phyloP scores from a whole-genome alignment of 2,888 invertebrate genomes.

The Tiphia femorata region DNA sequence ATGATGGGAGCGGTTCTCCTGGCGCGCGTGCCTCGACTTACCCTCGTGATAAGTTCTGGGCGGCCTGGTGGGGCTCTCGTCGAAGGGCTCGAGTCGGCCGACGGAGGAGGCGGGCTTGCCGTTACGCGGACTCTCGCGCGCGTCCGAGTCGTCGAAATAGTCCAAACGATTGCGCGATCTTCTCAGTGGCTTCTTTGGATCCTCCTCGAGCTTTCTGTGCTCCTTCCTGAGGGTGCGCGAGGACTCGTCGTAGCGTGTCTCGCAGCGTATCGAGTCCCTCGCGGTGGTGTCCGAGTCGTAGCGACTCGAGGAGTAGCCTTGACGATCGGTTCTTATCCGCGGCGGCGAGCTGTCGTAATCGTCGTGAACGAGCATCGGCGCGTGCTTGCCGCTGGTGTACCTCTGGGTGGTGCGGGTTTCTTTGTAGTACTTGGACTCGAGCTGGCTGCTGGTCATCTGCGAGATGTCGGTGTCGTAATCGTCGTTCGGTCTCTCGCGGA shows the following conservation, averaged over 20 bases:
- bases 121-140: slow-evolving; percentile 52
- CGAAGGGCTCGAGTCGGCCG: slow-evolving; percentile 51
- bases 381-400: slow-evolving; percentile 52
- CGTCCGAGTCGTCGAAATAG: slow-evolving; percentile 63
- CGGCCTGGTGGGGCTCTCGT: slow-evolving; percentile 55
- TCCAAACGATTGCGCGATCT: slow-evolving; percentile 59
- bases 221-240: slow-evolving; percentile 51
- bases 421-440: slow-evolving; percentile 60
- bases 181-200: slow-evolving; percentile 56
- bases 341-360: slow-evolving; percentile 65
- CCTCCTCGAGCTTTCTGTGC: slow-evolving; percentile 48
- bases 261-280: slow-evolving; percentile 56
- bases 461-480: slow-evolving; percentile 67
- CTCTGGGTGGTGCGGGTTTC: slow-evolving; percentile 59
- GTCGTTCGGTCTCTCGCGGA: slow-evolving; percentile 59
- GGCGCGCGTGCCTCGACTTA: slow-evolving; percentile 65
- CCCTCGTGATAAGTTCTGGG: slow-evolving; percentile 56
- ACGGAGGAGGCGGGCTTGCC: slow-evolving; percentile 32
- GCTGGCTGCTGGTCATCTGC: slow-evolving; percentile 62
- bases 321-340: slow-evolving; percentile 49
- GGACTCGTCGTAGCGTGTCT: slow-evolving; percentile 50
- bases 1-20: too few relatives aligned
- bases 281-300: slow-evolving; percentile 66
- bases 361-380: slow-evolving; percentile 52
- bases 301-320: slow-evolving; percentile 59